These are phyloP conservation scores for Cyprinodon tularosa DNA, from an alignment of 2,113 vertebrate species.

Conservation along the genomic window DNA sequence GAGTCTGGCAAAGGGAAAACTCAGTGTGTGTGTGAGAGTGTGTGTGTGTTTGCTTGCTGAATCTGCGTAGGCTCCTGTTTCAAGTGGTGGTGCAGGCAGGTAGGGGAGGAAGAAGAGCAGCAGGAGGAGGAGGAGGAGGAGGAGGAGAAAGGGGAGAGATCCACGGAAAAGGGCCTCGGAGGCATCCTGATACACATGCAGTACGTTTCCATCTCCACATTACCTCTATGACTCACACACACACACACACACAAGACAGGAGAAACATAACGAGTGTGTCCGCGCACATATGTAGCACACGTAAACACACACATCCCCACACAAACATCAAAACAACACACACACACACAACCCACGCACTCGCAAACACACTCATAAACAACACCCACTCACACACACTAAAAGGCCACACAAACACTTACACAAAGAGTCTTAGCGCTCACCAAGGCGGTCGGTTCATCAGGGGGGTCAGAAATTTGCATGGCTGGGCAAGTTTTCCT, in stretches of 20 bases:
- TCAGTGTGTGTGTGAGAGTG: constrained; percentile 51
- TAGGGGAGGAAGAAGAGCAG: constrained; percentile 73
- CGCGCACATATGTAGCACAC: constrained; percentile 58
- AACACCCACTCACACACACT: constrained; percentile 41
- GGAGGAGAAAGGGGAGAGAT: constrained; percentile 71
- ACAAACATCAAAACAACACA: constrained; percentile 57
- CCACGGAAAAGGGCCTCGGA: constrained; percentile 74
- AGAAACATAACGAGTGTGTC: constrained; percentile 59
- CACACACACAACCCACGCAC: constrained; percentile 62
- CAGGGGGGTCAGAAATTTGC: constrained; percentile 79
- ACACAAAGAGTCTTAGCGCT: constrained; percentile 65
- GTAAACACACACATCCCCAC: constrained; percentile 59
- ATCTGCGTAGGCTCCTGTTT: constrained; percentile 85
- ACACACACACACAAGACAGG: constrained; percentile 58
- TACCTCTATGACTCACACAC: constrained; percentile 76
- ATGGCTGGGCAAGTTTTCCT: constrained; percentile 82
- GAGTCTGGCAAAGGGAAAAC: constrained; percentile 86
- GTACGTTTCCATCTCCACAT: constrained; percentile 75
- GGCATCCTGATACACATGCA: constrained; percentile 77
- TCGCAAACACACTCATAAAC: constrained; percentile 37
- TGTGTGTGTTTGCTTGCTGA: constrained; percentile 77
- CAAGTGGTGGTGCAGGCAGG: constrained; percentile 80
- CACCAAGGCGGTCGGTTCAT: constrained; percentile 79
- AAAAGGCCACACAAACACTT: constrained; percentile 59
- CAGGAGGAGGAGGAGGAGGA: constrained; percentile 48